Conservation (phyloP, 2,113 vertebrate species). For the Lampris incognitus region DNA sequence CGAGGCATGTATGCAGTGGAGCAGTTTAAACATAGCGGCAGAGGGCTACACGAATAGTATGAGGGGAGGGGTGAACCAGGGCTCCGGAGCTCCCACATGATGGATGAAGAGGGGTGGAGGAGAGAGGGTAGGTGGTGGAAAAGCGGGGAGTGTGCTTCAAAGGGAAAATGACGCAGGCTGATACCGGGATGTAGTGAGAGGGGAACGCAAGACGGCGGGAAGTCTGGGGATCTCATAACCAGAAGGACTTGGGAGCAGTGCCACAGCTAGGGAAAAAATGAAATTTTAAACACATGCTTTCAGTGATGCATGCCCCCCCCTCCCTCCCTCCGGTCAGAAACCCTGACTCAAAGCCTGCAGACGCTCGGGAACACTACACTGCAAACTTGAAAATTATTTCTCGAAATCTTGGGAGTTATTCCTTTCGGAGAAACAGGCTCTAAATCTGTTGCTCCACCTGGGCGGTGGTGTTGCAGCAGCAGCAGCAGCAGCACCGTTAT, state of each 20-base stretch:
- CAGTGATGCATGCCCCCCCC: too few relatives aligned
- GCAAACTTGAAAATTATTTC: not conserved
- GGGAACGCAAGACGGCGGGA: constrained; percentile 38
- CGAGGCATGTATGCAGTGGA: constrained; percentile 62
- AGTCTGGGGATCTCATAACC: constrained; percentile 71
- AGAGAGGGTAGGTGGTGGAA: constrained; percentile 7
- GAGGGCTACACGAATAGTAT: constrained; percentile 63
- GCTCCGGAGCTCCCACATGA: constrained; percentile 61
- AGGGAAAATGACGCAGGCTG: constrained; percentile 70
- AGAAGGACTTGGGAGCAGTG: constrained; percentile 28
- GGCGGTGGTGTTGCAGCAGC: too few relatives aligned
- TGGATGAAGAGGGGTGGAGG: constrained; percentile 69
- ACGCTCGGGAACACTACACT: not conserved
- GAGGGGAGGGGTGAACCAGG: constrained; percentile 49
- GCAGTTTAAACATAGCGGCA: constrained; percentile 54
- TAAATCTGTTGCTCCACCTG: too few relatives aligned
- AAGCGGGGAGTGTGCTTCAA: constrained; percentile 57
- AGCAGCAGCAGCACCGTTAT: too few relatives aligned
- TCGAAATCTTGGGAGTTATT: not conserved
- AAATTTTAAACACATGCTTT: constrained; percentile 17
- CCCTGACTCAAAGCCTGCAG: not conserved
- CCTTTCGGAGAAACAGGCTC: not conserved
- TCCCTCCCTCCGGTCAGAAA: too few relatives aligned
- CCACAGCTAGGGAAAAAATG: not conserved
- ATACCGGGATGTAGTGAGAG: constrained; percentile 60